Evolutionary conservation across 92 coral and sea anemone species (phyloP), one percentile per base, ranked within the genome.

Genomic region (Umimayanthus chanpuru): DNA sequence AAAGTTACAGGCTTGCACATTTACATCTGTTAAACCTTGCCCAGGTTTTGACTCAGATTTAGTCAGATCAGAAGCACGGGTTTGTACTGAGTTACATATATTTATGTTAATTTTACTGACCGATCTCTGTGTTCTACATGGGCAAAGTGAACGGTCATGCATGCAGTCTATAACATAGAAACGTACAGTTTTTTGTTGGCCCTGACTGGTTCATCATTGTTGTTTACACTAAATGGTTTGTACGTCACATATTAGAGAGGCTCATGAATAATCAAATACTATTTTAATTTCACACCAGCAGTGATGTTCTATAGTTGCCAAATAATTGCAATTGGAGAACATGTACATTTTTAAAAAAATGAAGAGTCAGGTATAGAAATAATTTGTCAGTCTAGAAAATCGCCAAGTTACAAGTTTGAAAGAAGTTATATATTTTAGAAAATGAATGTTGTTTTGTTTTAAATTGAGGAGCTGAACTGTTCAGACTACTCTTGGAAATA

Each of bases 181-280:
- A 53, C 18, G 3, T 68, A 68, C 26, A 21, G 30, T 25, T 9
- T 53, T 53, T 53, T 11, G 58, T 53, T 53, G 14, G 36, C 2
- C 36, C 36, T 32, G 58, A 53, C 21, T 25, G 36, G 64, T n/a
- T 29, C 9, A 43, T 78, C 65, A 14, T 25, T 32, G 14, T 81
- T 81, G 74, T 66, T 64, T n/a, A 64, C n/a, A 68, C 20, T 50
- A 40, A 41, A 25, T 44, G 58, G 28, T 47, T 78, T 44, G 58
- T 15, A 28, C 41, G 82, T 78, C 36, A 78, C 29, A 47, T 43
- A 78, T 15, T 43, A 49, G 65, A 47, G 10, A 30, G 36, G 44
- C 78, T 70, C 78, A 71, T 83, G 40, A 83, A 71, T 83, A 83
- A 68, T 11, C 29, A 67, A 70, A 39, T 56, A 70, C 25, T 14